Percentiles rank a stretch among this genome's conserved stretches.
These are phyloP conservation scores for Ascidia mentula DNA, from an alignment of 23 tunicate genomes.

Conservation along the genomic window DNA sequence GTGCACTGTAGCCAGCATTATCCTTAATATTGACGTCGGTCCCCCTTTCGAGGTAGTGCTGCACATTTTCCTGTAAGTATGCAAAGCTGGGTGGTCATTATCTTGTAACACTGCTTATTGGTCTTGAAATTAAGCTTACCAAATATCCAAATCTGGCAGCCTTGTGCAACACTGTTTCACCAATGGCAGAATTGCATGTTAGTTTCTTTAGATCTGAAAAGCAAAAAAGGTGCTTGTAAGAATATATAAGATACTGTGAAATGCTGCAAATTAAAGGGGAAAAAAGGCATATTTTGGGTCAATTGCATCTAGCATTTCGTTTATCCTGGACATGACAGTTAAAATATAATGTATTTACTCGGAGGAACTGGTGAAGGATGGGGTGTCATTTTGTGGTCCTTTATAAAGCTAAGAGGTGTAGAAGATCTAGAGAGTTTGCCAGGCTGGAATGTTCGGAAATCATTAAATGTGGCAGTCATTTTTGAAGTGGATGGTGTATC, in stretches of 20 bases:
- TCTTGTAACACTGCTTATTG: too few species aligned
- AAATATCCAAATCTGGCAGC: slow-evolving; percentile 78
- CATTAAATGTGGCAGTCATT: neutral
- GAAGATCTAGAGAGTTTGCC: slow-evolving; percentile 25
- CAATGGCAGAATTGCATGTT: slow-evolving; percentile 77
- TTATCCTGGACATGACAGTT: too few species aligned
- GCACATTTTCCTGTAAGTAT: slow-evolving; percentile 62
- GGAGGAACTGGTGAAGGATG: slow-evolving; percentile 47
- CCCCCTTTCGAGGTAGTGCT: slow-evolving; percentile 63
- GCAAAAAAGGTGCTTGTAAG: too few species aligned
- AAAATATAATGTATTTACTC: slow-evolving; percentile 28
- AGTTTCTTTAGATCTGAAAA: slow-evolving; percentile 74
- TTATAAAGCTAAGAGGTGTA: slow-evolving; percentile 29
- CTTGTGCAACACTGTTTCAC: slow-evolving; percentile 87
- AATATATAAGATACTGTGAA: too few species aligned
- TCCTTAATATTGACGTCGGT: slow-evolving; percentile 64
- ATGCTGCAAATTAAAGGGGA: too few species aligned
- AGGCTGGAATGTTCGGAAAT: slow-evolving; percentile 2
- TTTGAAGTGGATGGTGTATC: neutral
- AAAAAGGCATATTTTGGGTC: too few species aligned
- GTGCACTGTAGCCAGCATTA: slow-evolving; percentile 90
- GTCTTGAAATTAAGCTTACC: slow-evolving; percentile 48
- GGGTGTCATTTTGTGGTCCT: slow-evolving; percentile 16
- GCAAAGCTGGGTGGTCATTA: too few species aligned
- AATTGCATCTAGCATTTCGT: too few species aligned